Evolutionary conservation across 2,797 vertebrate genomes (phyloP).

Genomic region (Apogon hyalosoma): DNA sequence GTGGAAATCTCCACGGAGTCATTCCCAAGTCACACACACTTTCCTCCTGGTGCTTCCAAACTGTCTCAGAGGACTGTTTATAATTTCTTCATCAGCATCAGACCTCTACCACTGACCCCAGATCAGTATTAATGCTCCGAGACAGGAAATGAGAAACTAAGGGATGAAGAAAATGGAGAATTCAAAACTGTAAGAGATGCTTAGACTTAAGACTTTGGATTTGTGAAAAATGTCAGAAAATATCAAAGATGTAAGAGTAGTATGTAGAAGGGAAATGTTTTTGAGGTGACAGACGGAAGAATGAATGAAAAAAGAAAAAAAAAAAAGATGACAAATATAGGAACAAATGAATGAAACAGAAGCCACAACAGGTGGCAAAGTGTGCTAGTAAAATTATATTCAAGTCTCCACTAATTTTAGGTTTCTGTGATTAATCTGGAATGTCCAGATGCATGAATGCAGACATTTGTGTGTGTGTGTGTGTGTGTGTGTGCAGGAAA

Average conservation of each 20-base stretch:
- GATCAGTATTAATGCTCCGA: slow-evolving; percentile 18
- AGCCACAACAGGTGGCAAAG: slow-evolving; percentile 4
- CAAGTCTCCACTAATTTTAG: slow-evolving; percentile 30
- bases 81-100: slow-evolving; percentile 44
- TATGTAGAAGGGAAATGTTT: no score
- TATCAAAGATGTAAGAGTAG: background rate
- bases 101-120: slow-evolving; percentile 41
- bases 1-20: slow-evolving; percentile 18
- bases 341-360: no score
- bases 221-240: background rate
- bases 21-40: background rate
- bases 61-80: slow-evolving; percentile 39
- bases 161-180: background rate
- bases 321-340: background rate
- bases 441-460: slow-evolving; percentile 16
- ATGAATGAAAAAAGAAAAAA: background rate
- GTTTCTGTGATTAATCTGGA: slow-evolving; percentile 29
- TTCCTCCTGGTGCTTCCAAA: slow-evolving; percentile 32
- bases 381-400: slow-evolving; percentile 20
- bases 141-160: slow-evolving; percentile 3
- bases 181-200: background rate
- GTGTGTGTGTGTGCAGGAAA: background rate
- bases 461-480: slow-evolving; percentile 8
- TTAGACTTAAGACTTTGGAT: background rate
- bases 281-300: background rate